Percentiles rank a stretch among this genome's conserved stretches.
Conservation (phyloP, 1,140 invertebrate species). For the Streblospio benedicti region DNA sequence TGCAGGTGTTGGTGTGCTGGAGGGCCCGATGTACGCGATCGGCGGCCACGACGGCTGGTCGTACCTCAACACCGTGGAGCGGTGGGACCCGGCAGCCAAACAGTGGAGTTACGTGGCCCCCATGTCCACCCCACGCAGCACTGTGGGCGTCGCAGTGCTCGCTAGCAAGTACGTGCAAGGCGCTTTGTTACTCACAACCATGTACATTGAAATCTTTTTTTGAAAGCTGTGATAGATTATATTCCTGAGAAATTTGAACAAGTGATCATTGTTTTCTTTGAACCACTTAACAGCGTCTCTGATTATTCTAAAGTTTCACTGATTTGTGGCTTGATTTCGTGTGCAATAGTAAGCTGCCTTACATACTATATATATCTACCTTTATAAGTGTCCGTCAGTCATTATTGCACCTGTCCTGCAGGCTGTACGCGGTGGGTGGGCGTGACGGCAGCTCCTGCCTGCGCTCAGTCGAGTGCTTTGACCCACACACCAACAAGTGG, state of each 20-base stretch:
- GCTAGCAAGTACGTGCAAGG: constrained; percentile 57
- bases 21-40: constrained; percentile 82
- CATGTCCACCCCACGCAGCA: constrained; percentile 76
- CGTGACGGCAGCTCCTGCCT: constrained; percentile 84
- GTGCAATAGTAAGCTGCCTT: no score
- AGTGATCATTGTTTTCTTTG: no score
- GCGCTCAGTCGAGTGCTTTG: constrained; percentile 67
- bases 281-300: no score
- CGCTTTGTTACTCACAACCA: constrained; percentile 15
- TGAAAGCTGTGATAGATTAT: no score
- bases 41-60: constrained; percentile 92
- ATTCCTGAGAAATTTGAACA: no score
- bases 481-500: constrained; percentile 81
- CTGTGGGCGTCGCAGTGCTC: constrained; percentile 79
- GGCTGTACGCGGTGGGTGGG: constrained; percentile 84
- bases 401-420: no score
- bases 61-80: constrained; percentile 83
- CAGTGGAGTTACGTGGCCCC: constrained; percentile 80
- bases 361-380: no score
- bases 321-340: no score
- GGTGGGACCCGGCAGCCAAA: constrained; percentile 76
- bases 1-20: constrained; percentile 73
- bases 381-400: no score
- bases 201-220: constrained; percentile 22
- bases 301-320: no score